Base-by-base conservation (phyloP, 2,888 invertebrate genomes). In the Linnaemya vulpina region DNA sequence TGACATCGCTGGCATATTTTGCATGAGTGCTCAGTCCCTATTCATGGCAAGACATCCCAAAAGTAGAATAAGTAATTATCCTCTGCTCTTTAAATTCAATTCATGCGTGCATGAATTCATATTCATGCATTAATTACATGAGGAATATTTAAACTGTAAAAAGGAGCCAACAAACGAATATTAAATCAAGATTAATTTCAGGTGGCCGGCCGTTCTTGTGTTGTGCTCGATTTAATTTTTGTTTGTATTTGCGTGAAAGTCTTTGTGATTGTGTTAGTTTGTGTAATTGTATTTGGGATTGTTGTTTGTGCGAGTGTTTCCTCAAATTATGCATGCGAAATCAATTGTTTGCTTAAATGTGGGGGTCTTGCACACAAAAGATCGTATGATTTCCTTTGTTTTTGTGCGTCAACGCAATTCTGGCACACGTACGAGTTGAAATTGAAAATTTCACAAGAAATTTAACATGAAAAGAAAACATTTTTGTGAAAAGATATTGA, bases 31-130 rank as follows among this genome's bases (percentile, higher is more conserved):
- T 20, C 13, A 20, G 55, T 20, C 13, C 15, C 67, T 49, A 49
- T 75, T 35, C 62, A 40, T 38, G 38, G 30, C 62, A 20, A 62
- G 20, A 40, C 40, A 13, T 7, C 76, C 30, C 60, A 60, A 76
- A n/a, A 49, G 22, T 58, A 49, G 58, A 58, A 68, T 67, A 60
- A 60, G 58, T 76, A 76, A 76, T 76, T 76, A 68, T 49, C 38
- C 62, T 17, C 62, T 62, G 17, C 10, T 70, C 3, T 51, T 30
- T 15, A 30, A 1, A 20, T 55, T 22, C 25, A 25, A 22, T 25
- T 17, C 55, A 30, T 55, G 30, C 9, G 13, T 25, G 3, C 30
- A n/a, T 17, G 1, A 13, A 17, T 25, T 55, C 10, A 30, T 58
- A 7, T 8, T 13, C 49, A 49, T 40, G 11, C 49, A 22, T n/a